Base-by-base conservation (phyloP, 1,140 invertebrate species). In the Zaprionus africanus region DNA sequence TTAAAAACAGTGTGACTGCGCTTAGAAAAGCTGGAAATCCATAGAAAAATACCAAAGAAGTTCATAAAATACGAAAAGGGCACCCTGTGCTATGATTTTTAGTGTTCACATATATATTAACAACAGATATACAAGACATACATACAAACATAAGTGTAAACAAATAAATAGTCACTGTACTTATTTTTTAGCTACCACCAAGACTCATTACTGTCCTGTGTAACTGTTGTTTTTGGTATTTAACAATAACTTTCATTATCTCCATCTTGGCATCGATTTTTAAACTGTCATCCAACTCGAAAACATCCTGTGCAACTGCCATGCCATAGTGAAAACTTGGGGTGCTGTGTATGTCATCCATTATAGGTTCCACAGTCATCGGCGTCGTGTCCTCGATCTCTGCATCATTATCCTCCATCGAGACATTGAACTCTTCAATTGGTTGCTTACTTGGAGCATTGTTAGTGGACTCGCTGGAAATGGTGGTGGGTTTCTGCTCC, bases 241-340 rank as follows among this genome's bases (percentile, higher is more conserved):
- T 78, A n/a, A 68, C 72, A 65, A 78, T 75, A 4, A 75, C 49
- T 61, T 78, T 38, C 76, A 78, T 78, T 22, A 78, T 75, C 54
- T 78, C 76, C 72, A 78, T 69, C n/a, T 78, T 78, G 6, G 76
- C 76, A 41, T 78, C 76, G 53, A 78, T 76, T 49, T 65, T 78
- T 11, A 78, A 60, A 15, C 56, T 75, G 31, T 53, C 76, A 1
- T 69, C 66, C 7, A 78, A 31, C 26, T 78, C 76, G 28, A 65
- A 78, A 19, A 78, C 63, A 46, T 54, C 73, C 17, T 76, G 73
- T 19, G 74, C 61, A 72, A 78, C 24, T 24, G 82, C 82, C 82
- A 85, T 85, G 38, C 73, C 73, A 54, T 64, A 76, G 46, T 76
- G 73, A 19, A 76, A 76, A 34, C 68, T 76, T 1, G 73, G 67